Conservation (phyloP, 2,113 vertebrate species). For the Gymnarchus niloticus region DNA sequence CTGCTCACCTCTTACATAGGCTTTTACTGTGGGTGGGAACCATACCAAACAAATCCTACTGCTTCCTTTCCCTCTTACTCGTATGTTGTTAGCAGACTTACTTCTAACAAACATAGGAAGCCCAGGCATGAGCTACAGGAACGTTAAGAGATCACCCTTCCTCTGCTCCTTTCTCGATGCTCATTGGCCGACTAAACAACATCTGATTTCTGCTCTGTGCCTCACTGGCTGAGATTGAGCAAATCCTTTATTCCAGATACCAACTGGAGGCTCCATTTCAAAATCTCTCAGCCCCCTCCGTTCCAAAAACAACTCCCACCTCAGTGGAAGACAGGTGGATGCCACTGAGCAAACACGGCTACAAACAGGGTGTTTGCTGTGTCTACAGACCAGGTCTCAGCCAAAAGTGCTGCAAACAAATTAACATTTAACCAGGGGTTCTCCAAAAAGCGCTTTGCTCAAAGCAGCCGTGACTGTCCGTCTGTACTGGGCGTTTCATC, state of each 20-base stretch:
- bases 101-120: not conserved
- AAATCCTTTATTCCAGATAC: not conserved
- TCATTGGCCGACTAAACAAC: not conserved
- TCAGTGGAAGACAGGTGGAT: not conserved
- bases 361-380: slow-evolving; percentile 16
- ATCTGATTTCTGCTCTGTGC: not conserved
- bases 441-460: not conserved
- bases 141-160: not conserved
- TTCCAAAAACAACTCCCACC: not conserved
- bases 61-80: not conserved
- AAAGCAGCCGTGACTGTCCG: not conserved
- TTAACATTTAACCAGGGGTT: slow-evolving; percentile 3
- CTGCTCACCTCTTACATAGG: not conserved
- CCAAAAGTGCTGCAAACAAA: slow-evolving; percentile 6
- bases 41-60: not conserved
- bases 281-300: not conserved
- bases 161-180: too few species aligned
- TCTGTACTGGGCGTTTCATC: not conserved
- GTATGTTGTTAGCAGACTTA: not conserved
- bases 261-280: not conserved
- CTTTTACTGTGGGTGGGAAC: not conserved
- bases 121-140: not conserved
- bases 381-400: not conserved
- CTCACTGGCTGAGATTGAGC: not conserved
- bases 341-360: slow-evolving; percentile 13